Base-by-base conservation (phyloP, 2,113 vertebrate genomes). In the Amblyopsis rosae region DNA sequence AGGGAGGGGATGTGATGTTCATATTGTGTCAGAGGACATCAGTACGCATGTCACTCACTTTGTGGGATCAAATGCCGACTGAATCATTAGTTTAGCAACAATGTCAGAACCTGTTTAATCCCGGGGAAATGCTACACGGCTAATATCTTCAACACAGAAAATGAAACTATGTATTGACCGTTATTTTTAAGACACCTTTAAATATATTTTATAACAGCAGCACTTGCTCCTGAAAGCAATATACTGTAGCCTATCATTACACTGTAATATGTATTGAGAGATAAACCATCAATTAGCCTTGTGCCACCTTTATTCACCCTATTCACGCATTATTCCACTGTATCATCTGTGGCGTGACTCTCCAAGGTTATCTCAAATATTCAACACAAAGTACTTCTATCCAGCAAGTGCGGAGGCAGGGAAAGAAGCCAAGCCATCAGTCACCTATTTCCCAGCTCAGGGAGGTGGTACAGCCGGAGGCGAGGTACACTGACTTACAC, bases 391-490 rank as follows among this genome's bases (percentile, higher is more conserved):
- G 69, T 78, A 41, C 80, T 83, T 65, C 64, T 49, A 87, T 70
- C 79, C 75, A 54, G 74, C 41, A 62, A 67, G 73, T 82, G 76
- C 47, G 65, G 59, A 77, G 73, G 78, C 67, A 65, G 69, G 70
- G 70, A 82, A 79, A 78, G 74, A 89, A 80, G 76, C 70, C 78
- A 84, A 77, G 81, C 77, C 84, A 88, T 87, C 83, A 84, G 82
- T 90, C 86, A 85, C 84, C 87, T 79, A 87, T 92, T 90, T 90
- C 86, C 84, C 83, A 67, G 83, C 82, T 86, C 67, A 62, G 83
- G 86, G 83, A 86, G 84, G 88, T 74, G 84, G 86, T 87, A 84
- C 82, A 83, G 90, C 91, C 76, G 1, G 89, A 91, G 86, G 90
- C 86, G 63, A 89, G 67, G 76, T 86, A 88, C 82, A 72, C 76